Conservation (phyloP, 35 echinoderm and acorn worm species). For the Holothuria glaberrima region DNA sequence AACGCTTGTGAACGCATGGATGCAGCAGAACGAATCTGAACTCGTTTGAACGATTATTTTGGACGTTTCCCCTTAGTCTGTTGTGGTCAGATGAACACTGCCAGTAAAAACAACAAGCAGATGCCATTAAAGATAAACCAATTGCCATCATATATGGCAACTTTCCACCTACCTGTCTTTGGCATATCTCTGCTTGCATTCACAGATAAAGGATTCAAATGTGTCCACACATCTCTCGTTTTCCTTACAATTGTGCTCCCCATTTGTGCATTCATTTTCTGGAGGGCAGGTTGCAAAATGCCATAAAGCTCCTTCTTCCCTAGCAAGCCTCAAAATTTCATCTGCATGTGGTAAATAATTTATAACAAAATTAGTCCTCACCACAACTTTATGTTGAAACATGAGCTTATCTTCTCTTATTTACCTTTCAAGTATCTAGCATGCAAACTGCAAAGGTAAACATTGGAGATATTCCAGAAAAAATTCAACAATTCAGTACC, state of each 20-base stretch:
- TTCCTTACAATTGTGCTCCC: slow-evolving; percentile 71
- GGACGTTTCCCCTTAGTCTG: too few species aligned
- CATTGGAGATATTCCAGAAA: too few species aligned
- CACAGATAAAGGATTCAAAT: slow-evolving; percentile 56
- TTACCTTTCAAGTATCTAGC: not conserved
- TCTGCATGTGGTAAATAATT: not conserved
- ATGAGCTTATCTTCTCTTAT: too few species aligned
- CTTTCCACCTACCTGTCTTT: slow-evolving; percentile 50
- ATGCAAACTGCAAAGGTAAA: too few species aligned
- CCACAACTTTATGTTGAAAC: too few species aligned
- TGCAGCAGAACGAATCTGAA: too few species aligned
- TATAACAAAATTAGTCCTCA: too few species aligned
- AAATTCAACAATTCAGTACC: too few species aligned
- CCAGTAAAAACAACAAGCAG: too few species aligned
- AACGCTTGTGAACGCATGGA: too few species aligned
- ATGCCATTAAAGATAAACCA: not conserved
- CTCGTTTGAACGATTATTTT: too few species aligned
- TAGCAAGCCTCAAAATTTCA: not conserved
- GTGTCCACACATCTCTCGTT: slow-evolving; percentile 82
- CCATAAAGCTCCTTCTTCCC: slow-evolving; percentile 60
- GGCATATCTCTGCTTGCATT: slow-evolving; percentile 76
- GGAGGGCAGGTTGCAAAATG: slow-evolving; percentile 79
- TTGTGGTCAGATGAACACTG: too few species aligned
- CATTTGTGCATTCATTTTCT: slow-evolving; percentile 94
- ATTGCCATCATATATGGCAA: not conserved